Conservation (phyloP, 2,888 invertebrate genomes). For the Pristionchus entomophagus region DNA sequence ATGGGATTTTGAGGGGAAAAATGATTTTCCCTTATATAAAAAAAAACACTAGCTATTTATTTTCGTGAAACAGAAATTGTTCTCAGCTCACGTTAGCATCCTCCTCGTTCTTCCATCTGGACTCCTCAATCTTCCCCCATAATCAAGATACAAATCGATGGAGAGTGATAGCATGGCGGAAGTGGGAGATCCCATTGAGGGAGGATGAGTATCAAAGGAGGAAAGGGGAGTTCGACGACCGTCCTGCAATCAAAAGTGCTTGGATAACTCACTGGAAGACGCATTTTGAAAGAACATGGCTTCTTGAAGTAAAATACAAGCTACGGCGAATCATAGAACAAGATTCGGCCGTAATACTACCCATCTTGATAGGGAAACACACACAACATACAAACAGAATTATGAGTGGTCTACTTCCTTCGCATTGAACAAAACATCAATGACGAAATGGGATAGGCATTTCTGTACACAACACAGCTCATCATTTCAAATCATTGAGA, state of each 20-base stretch:
- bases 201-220: slow-evolving; percentile 21
- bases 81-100: neutral
- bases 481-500: too few relatives aligned
- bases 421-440: neutral
- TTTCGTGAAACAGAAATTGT: too few relatives aligned
- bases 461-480: too few relatives aligned
- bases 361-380: neutral
- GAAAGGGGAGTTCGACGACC: neutral
- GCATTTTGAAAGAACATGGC: too few relatives aligned
- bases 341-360: neutral
- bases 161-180: neutral
- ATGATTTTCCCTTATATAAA: too few relatives aligned
- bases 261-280: too few relatives aligned
- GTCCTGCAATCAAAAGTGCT: neutral
- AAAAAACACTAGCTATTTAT: too few relatives aligned
- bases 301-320: too few relatives aligned
- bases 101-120: slow-evolving; percentile 2
- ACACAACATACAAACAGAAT: too few relatives aligned
- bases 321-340: too few relatives aligned
- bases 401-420: neutral
- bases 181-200: slow-evolving; percentile 22
- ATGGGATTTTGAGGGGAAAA: too few relatives aligned
- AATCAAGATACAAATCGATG: neutral
- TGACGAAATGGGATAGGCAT: slow-evolving; percentile 7
- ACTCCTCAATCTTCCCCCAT: neutral